These are phyloP conservation scores for Pterophyllum scalare DNA, from an alignment of 2,113 vertebrate species.

Conservation along the genomic window DNA sequence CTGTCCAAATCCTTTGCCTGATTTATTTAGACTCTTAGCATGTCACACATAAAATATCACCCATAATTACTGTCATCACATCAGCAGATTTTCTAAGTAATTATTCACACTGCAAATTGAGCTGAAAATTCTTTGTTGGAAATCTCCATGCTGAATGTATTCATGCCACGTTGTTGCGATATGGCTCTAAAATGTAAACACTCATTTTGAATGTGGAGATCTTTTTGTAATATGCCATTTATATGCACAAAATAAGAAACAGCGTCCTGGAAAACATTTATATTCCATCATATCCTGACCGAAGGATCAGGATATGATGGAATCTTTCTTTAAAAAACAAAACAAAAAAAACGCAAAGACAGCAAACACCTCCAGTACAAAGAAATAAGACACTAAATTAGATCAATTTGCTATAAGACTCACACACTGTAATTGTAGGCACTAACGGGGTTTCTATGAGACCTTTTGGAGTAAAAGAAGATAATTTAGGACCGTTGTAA, in stretches of 20 bases:
- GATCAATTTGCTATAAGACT: background rate
- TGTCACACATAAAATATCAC: constrained; percentile 38
- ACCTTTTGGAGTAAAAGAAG: background rate
- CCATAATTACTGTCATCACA: constrained; percentile 60
- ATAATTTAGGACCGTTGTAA: background rate
- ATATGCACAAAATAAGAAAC: constrained; percentile 17
- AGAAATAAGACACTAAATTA: background rate
- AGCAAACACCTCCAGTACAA: background rate
- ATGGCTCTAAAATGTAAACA: constrained; percentile 39
- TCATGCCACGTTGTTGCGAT: constrained; percentile 17
- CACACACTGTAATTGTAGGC: background rate
- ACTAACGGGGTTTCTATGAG: background rate
- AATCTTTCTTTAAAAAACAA: too few relatives aligned
- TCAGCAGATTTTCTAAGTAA: constrained; percentile 49
- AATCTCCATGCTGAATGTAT: constrained; percentile 23
- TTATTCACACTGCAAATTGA: constrained; percentile 49
- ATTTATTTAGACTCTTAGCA: constrained; percentile 25
- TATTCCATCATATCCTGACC: constrained; percentile 17
- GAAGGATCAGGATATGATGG: too few relatives aligned
- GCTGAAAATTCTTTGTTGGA: constrained; percentile 23
- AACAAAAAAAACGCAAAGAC: too few relatives aligned
- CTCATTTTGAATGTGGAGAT: constrained; percentile 5
- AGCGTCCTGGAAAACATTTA: background rate
- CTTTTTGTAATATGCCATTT: background rate
- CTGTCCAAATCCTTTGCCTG: background rate